Evolutionary conservation across 1,140 invertebrate species (phyloP), one percentile per base, ranked within the genome.

Genomic region (Hermatobates lingyangjiaoensis): DNA sequence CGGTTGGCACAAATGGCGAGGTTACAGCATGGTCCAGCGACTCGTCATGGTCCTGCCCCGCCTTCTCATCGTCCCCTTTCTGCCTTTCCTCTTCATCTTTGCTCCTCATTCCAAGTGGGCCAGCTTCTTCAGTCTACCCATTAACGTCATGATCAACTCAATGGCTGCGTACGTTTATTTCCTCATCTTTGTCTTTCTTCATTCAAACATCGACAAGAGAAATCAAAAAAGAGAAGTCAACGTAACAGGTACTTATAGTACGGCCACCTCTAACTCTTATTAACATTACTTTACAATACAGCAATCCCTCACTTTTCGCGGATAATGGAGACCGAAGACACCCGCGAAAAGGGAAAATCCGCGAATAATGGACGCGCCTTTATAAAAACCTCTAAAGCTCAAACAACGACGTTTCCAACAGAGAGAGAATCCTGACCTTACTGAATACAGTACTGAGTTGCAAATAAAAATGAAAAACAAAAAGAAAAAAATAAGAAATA

Each of bases 81-180:
- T 75, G n/a, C 56, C 63, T 1, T 4, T 71, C 0, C 59, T 74
- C 54, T 61, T 68, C 15, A 21, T 65, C 27, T 56, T 68, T 27
- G 56, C 64, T 20, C 72, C 71, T 0, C 65, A 65, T 38, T 66
- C 68, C 46, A 54, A 56, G 7, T 55, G 59, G 30, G 66, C 68
- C 2, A 64, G 61, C 34, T 61, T 66, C 55, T 72, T 65, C 63
- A 60, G 62, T 51, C 68, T 71, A 27, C 73, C 73, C 5, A 61
- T 73, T 34, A 74, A 77, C 54, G 72, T 73, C 62, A 70, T 75
- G 61, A 66, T 78, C 39, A 74, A 69, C 25, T 72, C 73, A 39
- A 66, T 73, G 1, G 69, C 75, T 14, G 72, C 72, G n/a, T 81
- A 79, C 54, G 42, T 75, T 1, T 59, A 77, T 18, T 80, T 81